Evolutionary conservation across 2,113 vertebrate genomes (phyloP), one percentile per base, ranked within the genome.

Genomic region (Baryphthengus martii): DNA sequence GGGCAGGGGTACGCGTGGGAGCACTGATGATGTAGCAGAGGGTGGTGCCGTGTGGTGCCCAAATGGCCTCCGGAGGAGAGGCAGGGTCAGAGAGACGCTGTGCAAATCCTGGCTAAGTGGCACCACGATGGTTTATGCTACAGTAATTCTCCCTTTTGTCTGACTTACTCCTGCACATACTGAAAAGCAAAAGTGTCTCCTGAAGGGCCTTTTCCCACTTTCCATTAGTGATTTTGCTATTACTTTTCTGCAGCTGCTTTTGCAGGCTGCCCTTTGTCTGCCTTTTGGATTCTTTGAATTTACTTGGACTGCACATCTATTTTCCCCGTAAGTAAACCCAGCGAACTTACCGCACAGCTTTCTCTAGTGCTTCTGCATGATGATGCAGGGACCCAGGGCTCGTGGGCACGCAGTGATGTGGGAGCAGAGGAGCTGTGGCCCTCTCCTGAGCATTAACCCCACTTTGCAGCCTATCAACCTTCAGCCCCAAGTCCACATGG

Each of bases 111-210:
- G 0, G 52, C 61, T 96, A 56, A 96, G 37, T 85, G 95, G 59
- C 83, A 72, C 50, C 68, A 19, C 63, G 86, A 86, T 88, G 86
- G 44, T 89, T 96, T 85, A 72, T 91, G 96, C 90, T 89, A 86
- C 89, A 90, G n/a, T 94, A 95, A 88, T 92, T 93, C 37, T 25
- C 39, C 18, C 11, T 61, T 93, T 96, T 96, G 91, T 96, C 74
- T 72, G 85, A 47, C 37, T 71, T 66, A 45, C 20, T 92, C 49
- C 45, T 55, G 81, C 45, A 70, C 28, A 26, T 63, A 56, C 53
- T 95, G 52, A 96, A 96, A 93, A 87, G 88, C 37, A 17, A 37
- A 88, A 95, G 66, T 26, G 42, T 83, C 92, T 95, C 89, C 95
- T 90, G 63, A 94, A 93, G 88, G 58, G 72, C 95, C 78, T 93